Base-by-base conservation (phyloP, 2,797 vertebrate genomes). In the Discoglossus pictus region DNA sequence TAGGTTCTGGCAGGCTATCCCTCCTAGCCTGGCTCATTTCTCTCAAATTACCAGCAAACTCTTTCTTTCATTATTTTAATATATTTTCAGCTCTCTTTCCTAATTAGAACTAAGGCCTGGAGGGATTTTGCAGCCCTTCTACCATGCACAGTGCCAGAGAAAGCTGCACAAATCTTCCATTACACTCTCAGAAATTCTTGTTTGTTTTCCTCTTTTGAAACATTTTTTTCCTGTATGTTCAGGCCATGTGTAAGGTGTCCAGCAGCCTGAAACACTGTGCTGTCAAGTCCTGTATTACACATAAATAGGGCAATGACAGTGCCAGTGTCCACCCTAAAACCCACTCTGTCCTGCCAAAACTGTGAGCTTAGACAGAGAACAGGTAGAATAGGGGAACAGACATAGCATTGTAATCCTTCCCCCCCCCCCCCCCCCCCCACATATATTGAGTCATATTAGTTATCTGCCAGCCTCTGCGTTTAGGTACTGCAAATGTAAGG, bases 71-170 rank as follows among this genome's bases (percentile, higher is more conserved):
- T 71, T 71, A 59, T 64, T 59, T 65, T 64, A 38, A 71, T 64
- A 71, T 59, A 71, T 64, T 71, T 71, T 63, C 68, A 64, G 21
- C 68, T 64, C 61, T 58, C 38, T 35, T 51, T 71, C 61, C 60
- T 71, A 71, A 65, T 71, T 65, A 71, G 51, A 59, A 59, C 65
- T 71, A 71, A 71, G 53, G 63, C 53, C 61, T 71, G 43, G 61
- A 65, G 61, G 68, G 61, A 65, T 51, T 71, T 58, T 35, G 25
- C 61, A 71, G 61, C 18, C 16, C 42, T 64, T 64, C 4, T 64
- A 71, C 68, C 61, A 71, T 64, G 36, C 16, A 36, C 2, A 6
- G 24, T 63, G 68, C 68, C 68, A 70, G 68, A 63, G 51, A 63
- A 50, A 42, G 35, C 43, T 70, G 68, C 44, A 64, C 44, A 71